Evolutionary conservation across 2,888 invertebrate species (phyloP).

Genomic region (Mythimna pallens): DNA sequence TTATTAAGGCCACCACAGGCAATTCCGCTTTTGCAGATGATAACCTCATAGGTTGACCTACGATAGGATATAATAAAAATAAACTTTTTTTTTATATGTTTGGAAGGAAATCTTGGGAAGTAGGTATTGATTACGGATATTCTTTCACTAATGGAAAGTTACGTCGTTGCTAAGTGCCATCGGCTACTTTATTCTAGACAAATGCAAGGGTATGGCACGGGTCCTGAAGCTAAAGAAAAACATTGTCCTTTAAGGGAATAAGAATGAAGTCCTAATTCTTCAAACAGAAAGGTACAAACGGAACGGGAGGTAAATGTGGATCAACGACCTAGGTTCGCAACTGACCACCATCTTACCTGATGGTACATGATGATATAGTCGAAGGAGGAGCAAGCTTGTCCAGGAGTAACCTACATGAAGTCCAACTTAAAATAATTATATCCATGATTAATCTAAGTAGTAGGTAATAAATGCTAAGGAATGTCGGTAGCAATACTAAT

Average conservation of each 20-base stretch:
- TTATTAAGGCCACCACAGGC: too few species aligned
- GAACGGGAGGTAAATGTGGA: background rate
- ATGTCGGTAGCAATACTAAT: constrained; percentile 23
- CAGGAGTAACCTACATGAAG: too few species aligned
- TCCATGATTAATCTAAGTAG: background rate
- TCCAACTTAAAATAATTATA: too few species aligned
- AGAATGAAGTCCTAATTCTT: background rate
- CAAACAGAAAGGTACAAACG: background rate
- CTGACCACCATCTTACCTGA: too few species aligned
- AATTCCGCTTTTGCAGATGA: too few species aligned
- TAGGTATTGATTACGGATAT: background rate
- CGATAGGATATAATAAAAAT: too few species aligned
- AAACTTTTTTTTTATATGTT: background rate
- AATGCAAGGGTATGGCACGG: too few species aligned
- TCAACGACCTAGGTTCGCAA: background rate
- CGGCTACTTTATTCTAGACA: too few species aligned
- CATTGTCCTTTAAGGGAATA: background rate
- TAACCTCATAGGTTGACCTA: too few species aligned
- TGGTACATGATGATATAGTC: background rate
- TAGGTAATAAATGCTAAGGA: constrained; percentile 10
- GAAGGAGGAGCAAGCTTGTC: too few species aligned
- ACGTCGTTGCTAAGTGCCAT: background rate
- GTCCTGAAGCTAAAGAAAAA: background rate
- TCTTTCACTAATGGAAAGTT: background rate
- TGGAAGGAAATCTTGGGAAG: background rate